Evolutionary conservation across 2,113 vertebrate species (phyloP).

Genomic region (Actinemys pallida): DNA sequence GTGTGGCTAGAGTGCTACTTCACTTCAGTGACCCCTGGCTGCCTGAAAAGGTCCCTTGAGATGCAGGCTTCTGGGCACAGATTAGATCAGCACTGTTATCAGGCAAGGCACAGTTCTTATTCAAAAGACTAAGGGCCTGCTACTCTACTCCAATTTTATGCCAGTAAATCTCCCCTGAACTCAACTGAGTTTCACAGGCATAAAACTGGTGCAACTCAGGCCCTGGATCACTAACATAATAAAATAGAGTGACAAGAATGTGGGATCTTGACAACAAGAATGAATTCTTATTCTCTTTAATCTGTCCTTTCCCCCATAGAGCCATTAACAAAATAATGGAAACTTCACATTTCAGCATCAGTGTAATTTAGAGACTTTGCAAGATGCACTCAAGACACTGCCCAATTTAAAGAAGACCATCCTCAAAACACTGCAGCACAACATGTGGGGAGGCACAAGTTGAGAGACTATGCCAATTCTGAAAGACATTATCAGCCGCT

Average conservation of each 20-base stretch:
- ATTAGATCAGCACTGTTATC: not conserved
- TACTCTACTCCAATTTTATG: not conserved
- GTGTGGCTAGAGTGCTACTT: not conserved
- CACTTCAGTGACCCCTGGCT: not conserved
- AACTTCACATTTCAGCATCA: not conserved
- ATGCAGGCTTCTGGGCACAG: not conserved
- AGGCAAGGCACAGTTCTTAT: not conserved
- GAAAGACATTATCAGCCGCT: not conserved
- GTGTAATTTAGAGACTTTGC: not conserved
- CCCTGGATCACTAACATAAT: not conserved
- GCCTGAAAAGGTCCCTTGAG: not conserved
- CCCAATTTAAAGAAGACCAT: not conserved
- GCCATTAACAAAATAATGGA: constrained; percentile 2
- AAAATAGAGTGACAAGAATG: not conserved
- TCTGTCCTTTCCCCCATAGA: not conserved
- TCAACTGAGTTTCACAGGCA: not conserved
- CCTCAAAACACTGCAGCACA: not conserved
- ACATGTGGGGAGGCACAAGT: not conserved
- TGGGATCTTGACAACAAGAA: not conserved
- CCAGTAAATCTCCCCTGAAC: not conserved
- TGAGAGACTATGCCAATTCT: not conserved
- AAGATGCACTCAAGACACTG: not conserved
- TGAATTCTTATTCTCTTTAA: not conserved
- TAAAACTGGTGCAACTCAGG: not conserved
- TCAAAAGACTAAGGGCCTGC: not conserved